A percentile compares a stretch with the other conserved stretches of the same genome.
Conservation (phyloP, 2,888 invertebrate genomes). For the Microchrysa polita region DNA sequence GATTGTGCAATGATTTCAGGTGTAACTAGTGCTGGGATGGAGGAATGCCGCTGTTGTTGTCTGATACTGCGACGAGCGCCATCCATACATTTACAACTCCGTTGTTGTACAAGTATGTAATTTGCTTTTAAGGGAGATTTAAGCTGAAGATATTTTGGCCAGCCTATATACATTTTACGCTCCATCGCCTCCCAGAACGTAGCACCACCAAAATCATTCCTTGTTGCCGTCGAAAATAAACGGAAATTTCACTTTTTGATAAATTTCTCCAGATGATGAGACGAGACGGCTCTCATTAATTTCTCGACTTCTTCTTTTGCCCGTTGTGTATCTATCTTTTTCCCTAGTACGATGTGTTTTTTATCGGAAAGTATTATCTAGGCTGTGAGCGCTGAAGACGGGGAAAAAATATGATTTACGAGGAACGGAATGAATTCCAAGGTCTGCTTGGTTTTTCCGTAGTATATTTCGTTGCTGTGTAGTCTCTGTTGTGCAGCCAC, state of each 20-base stretch:
- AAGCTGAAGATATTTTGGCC: not conserved
- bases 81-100: not conserved
- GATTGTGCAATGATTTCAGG: constrained; percentile 5
- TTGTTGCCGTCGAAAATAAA: constrained; percentile 2
- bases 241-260: constrained; percentile 39
- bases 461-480: too few relatives aligned
- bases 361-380: constrained; percentile 23
- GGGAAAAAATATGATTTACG: constrained; percentile 34
- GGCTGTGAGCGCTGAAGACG: not conserved
- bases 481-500: too few relatives aligned
- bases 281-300: constrained; percentile 47
- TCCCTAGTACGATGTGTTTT: not conserved
- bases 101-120: constrained; percentile 8
- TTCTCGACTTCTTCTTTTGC: constrained; percentile 40
- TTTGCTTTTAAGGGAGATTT: not conserved
- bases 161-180: not conserved
- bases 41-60: not conserved
- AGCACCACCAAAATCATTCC: not conserved
- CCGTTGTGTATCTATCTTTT: constrained; percentile 21
- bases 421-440: constrained; percentile 15
- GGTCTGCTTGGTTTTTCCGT: constrained; percentile 24
- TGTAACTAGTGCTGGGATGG: constrained; percentile 18
- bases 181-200: not conserved
- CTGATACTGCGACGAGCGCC: too few relatives aligned
- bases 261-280: constrained; percentile 47